Evolutionary conservation across 2,797 vertebrate genomes (phyloP).

Genomic region (Emydoidea blandingii): DNA sequence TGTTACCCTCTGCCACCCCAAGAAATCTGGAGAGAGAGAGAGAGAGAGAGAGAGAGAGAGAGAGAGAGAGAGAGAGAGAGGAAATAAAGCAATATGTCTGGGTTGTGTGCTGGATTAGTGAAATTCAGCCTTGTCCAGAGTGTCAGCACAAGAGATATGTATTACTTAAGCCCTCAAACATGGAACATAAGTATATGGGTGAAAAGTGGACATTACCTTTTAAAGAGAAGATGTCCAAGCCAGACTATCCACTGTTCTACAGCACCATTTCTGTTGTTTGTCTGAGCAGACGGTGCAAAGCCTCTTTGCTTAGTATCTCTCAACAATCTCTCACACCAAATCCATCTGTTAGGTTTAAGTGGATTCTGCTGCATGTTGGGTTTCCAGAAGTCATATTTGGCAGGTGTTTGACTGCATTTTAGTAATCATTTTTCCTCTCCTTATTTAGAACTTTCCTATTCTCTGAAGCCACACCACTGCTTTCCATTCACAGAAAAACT

Average conservation of each 20-base stretch:
- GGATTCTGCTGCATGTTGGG: neutral
- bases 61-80: neutral
- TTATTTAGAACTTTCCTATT: neutral
- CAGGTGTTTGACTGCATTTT: neutral
- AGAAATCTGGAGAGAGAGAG: neutral
- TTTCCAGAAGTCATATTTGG: accelerated
- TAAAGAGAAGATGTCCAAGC: too few species aligned
- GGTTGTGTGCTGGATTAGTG: too few species aligned
- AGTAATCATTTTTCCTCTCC: neutral
- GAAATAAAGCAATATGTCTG: neutral
- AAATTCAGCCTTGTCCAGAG: too few species aligned
- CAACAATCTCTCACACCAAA: neutral
- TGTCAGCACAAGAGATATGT: too few species aligned
- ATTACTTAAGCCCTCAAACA: too few species aligned
- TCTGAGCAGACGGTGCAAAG: too few species aligned
- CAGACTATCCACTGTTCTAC: too few species aligned
- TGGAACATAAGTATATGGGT: too few species aligned
- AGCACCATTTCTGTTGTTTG: too few species aligned
- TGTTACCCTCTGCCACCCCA: too few species aligned
- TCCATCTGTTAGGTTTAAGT: neutral
- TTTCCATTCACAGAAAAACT: neutral
- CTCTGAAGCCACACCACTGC: neutral
- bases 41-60: neutral
- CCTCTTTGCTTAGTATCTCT: neutral
- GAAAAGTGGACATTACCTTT: too few species aligned